Percentiles rank a stretch among this genome's conserved stretches.
These are phyloP conservation scores for Drosophila malerkotliana DNA, from an alignment of 1,140 invertebrate species.

Conservation along the genomic window DNA sequence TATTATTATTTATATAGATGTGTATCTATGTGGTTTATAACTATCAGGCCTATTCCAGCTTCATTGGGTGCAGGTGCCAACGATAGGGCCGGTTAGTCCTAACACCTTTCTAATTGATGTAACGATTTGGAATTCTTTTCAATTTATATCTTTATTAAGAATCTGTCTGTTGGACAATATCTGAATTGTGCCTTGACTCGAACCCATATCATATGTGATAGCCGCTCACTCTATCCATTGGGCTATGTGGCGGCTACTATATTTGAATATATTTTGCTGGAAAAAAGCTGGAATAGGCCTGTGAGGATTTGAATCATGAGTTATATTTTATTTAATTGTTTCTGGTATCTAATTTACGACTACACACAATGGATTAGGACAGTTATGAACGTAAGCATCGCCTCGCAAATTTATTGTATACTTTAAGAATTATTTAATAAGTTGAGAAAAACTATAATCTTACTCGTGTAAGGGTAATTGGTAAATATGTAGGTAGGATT, in stretches of 20 bases:
- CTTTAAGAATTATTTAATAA: conserved; percentile 11
- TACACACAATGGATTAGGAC: conserved; percentile 60
- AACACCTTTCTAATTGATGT: no score
- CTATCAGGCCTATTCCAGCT: background rate
- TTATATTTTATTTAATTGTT: conserved; percentile 11
- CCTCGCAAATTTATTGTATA: background rate
- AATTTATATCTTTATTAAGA: no score
- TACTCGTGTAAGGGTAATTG: conserved; percentile 26
- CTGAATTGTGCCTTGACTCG: no score
- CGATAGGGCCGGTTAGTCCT: no score
- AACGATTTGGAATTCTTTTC: no score
- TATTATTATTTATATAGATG: conserved; percentile 33
- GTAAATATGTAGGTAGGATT: conserved; percentile 23
- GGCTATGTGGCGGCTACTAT: no score
- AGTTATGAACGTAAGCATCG: conserved; percentile 58
- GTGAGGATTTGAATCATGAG: background rate
- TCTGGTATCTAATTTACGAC: conserved; percentile 59
- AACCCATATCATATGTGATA: no score
- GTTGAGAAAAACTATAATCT: conserved; percentile 30
- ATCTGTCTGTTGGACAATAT: no score
- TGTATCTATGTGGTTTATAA: conserved; percentile 57
- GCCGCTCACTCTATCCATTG: no score
- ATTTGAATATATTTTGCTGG: background rate
- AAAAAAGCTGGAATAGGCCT: background rate
- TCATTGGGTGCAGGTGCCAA: background rate